A percentile compares a stretch with the other conserved stretches of the same genome.
Conservation (phyloP, 2,113 vertebrate genomes). For the Diphyllodes magnificus region DNA sequence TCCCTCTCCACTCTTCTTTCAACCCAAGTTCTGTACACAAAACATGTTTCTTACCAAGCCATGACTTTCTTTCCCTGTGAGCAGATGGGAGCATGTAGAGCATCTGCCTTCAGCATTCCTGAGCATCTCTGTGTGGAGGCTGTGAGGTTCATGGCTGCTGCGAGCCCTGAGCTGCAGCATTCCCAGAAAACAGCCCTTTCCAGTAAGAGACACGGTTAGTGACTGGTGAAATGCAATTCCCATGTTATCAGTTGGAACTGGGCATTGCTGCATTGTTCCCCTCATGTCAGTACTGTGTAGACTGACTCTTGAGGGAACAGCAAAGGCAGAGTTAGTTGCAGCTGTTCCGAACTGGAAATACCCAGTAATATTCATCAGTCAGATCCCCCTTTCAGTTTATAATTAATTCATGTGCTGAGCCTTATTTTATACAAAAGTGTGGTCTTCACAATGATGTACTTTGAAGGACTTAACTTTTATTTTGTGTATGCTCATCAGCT, state of each 20-base stretch:
- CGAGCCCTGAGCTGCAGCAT: not conserved
- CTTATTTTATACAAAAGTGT: not conserved
- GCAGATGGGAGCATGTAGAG: not conserved
- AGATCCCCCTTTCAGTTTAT: not conserved
- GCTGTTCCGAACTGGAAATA: not conserved
- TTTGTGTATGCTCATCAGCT: not conserved
- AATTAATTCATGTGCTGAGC: slow-evolving; percentile 12
- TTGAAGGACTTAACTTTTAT: not conserved
- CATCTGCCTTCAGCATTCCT: not conserved
- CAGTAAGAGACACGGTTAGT: not conserved
- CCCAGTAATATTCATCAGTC: not conserved
- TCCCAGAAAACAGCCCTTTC: not conserved
- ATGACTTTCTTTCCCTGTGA: not conserved
- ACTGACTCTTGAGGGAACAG: not conserved
- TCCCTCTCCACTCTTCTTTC: not conserved
- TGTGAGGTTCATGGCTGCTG: not conserved
- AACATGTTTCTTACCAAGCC: not conserved
- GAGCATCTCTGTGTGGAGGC: not conserved
- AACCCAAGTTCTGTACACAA: not conserved
- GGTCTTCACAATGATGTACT: not conserved
- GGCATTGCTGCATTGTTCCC: fast-evolving
- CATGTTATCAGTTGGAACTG: not conserved
- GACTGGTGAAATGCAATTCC: not conserved
- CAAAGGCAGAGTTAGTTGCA: not conserved
- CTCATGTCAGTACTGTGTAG: not conserved